phyloP scores from a whole-genome alignment of 2,888 invertebrate species.

The Epirrita christyi region DNA sequence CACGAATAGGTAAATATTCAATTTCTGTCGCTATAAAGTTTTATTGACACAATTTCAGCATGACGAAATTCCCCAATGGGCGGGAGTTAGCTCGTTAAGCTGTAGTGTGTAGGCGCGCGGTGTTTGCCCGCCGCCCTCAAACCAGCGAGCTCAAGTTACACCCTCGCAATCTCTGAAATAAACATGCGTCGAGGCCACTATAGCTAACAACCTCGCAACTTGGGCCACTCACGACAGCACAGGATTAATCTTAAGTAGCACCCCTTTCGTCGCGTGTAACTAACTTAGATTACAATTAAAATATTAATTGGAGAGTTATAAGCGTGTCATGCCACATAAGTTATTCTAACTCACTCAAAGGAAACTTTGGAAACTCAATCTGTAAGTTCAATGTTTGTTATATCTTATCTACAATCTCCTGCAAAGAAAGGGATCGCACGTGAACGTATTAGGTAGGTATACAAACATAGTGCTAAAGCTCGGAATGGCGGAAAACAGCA shows the following conservation, averaged over 20 bases:
- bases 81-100: conserved; percentile 71
- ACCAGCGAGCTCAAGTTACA: conserved; percentile 74
- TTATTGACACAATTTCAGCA: conserved; percentile 58
- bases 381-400: conserved; percentile 33
- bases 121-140: conserved; percentile 69
- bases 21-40: conserved; percentile 55
- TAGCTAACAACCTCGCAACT: conserved; percentile 70
- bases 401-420: conserved; percentile 21
- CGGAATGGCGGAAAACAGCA: conserved; percentile 16
- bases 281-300: conserved; percentile 66
- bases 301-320: conserved; percentile 55
- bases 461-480: conserved; percentile 26
- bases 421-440: conserved; percentile 27
- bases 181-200: conserved; percentile 72
- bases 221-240: conserved; percentile 59
- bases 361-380: conserved; percentile 32
- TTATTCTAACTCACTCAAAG: conserved; percentile 32
- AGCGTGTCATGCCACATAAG: conserved; percentile 31
- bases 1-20: conserved; percentile 55
- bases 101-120: conserved; percentile 58
- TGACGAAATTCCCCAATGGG: conserved; percentile 62
- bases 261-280: conserved; percentile 56
- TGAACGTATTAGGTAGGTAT: conserved; percentile 22
- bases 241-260: conserved; percentile 65
- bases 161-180: conserved; percentile 77